A percentile compares a stretch with the other conserved stretches of the same genome.
phyloP scores from a whole-genome alignment of 2,797 vertebrate species.

The Loriculus beryllinus region DNA sequence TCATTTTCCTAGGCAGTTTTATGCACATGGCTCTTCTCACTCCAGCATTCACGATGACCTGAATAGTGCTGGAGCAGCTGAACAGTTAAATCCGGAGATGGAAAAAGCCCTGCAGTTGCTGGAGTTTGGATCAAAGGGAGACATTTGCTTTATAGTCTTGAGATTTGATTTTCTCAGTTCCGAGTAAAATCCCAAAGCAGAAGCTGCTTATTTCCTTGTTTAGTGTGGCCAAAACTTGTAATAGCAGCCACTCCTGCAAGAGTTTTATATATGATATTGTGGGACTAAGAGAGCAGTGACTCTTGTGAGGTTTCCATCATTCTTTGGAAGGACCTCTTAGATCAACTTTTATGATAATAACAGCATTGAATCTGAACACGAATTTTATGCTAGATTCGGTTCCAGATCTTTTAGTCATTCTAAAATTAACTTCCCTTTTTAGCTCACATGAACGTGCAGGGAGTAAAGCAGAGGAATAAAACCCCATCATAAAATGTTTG shows the following conservation, averaged over 20 bases:
- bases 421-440: constrained; percentile 39
- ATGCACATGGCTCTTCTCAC: background rate
- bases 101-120: background rate
- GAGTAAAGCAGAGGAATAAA: background rate
- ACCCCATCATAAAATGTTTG: constrained; percentile 20
- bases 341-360: background rate
- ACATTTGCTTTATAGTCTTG: background rate
- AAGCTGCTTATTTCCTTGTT: background rate
- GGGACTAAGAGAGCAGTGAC: background rate
- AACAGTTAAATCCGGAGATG: background rate
- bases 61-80: background rate
- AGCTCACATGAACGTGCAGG: background rate
- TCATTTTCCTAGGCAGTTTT: background rate
- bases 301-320: background rate
- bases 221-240: background rate
- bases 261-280: background rate
- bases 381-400: constrained; percentile 1
- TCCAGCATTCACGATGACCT: background rate
- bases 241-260: background rate
- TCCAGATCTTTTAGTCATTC: constrained; percentile 28
- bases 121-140: background rate
- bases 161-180: constrained; percentile 15
- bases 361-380: background rate
- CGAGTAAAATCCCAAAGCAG: background rate
- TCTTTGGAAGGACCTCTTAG: background rate